Percentiles rank a stretch among this genome's conserved stretches.
These are phyloP conservation scores for Cheilosia vulpina DNA, from an alignment of 2,888 invertebrate genomes.

Conservation along the genomic window DNA sequence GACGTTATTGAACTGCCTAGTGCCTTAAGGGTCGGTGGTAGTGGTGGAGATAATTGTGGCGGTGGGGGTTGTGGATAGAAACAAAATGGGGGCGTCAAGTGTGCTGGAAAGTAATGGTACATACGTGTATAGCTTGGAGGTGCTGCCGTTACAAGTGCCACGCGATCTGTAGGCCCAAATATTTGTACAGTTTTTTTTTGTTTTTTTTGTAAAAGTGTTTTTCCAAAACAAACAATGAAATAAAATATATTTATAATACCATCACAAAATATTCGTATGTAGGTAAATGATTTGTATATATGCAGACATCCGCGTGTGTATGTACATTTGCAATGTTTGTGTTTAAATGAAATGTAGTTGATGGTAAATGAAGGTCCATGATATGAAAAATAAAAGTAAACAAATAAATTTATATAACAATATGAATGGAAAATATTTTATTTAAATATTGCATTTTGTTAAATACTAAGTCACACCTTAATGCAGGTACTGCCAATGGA, in stretches of 20 bases:
- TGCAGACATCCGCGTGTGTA: conserved; percentile 23
- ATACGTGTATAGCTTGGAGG: conserved; percentile 87
- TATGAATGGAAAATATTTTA: neutral
- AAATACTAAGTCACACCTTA: conserved; percentile 39
- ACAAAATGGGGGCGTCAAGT: conserved; percentile 84
- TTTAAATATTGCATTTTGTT: neutral
- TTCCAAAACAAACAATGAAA: conserved; percentile 1
- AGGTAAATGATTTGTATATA: conserved; percentile 26
- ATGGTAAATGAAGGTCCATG: conserved; percentile 41
- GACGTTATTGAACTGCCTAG: conserved; percentile 80
- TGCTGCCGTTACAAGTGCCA: conserved; percentile 86
- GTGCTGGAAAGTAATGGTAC: conserved; percentile 86
- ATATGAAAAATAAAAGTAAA: conserved; percentile 37
- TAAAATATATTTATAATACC: conserved; percentile 16
- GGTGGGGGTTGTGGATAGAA: conserved; percentile 83
- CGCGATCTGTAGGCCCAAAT: conserved; percentile 85
- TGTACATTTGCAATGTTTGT: conserved; percentile 53
- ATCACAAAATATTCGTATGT: conserved; percentile 10
- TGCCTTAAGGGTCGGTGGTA: conserved; percentile 83
- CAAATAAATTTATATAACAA: conserved; percentile 7
- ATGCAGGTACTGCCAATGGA: neutral
- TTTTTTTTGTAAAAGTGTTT: neutral
- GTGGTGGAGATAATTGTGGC: conserved; percentile 79
- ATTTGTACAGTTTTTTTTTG: conserved; percentile 26
- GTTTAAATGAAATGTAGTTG: conserved; percentile 36